Conservation (phyloP, 2,888 invertebrate genomes). For the Sphaerophoria taeniata region DNA sequence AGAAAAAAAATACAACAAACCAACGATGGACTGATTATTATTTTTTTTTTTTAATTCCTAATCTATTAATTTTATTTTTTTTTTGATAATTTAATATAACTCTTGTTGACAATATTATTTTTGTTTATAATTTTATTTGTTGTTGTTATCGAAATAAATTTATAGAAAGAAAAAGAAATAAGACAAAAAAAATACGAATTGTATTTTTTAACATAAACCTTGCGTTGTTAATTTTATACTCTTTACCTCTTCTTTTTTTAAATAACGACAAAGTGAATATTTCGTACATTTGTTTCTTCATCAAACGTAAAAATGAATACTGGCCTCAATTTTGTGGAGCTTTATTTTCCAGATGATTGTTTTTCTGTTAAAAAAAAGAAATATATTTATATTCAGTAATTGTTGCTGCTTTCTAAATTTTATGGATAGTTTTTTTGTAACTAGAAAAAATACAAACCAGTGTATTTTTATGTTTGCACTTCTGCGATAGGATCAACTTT, state of each 20-base stretch:
- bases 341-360: slow-evolving; percentile 42
- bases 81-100: slow-evolving; percentile 62
- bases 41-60: slow-evolving; percentile 60
- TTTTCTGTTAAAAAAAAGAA: slow-evolving; percentile 28
- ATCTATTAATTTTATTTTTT: slow-evolving; percentile 64
- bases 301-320: slow-evolving; percentile 24
- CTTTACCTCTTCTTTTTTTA: slow-evolving; percentile 34
- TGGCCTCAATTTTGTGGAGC: slow-evolving; percentile 62
- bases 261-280: slow-evolving; percentile 6
- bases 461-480: slow-evolving; percentile 26
- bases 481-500: slow-evolving; percentile 40
- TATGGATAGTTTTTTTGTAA: slow-evolving; percentile 28
- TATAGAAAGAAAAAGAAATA: slow-evolving; percentile 8
- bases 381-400: slow-evolving; percentile 34
- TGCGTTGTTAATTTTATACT: slow-evolving; percentile 60
- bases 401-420: slow-evolving; percentile 36
- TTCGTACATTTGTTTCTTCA: slow-evolving; percentile 24
- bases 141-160: slow-evolving; percentile 58
- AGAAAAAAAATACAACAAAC: slow-evolving; percentile 57
- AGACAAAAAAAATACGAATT: slow-evolving; percentile 31
- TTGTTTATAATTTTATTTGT: slow-evolving; percentile 49
- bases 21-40: slow-evolving; percentile 72
- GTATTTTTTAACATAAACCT: slow-evolving; percentile 38
- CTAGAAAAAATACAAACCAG: neutral
- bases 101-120: slow-evolving; percentile 53